Evolutionary conservation across 92 coral and sea anemone species (phyloP).

Genomic region (Actinostola sp.): DNA sequence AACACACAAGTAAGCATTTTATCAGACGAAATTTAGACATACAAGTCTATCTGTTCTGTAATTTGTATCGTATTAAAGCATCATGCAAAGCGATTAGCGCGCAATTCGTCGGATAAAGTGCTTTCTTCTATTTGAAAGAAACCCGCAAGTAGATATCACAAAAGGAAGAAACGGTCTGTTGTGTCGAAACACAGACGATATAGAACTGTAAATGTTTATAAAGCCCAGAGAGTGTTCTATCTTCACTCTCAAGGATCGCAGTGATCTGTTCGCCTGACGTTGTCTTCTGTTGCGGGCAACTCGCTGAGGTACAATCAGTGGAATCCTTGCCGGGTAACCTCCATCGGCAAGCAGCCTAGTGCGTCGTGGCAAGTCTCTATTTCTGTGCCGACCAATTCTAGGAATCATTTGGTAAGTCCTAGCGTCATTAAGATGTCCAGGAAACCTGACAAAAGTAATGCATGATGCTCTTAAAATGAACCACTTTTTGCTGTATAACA

Average conservation of each 20-base stretch:
- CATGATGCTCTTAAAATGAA: not conserved
- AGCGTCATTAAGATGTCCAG: constrained; percentile 44
- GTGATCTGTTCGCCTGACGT: not conserved
- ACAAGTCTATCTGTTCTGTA: too few relatives aligned
- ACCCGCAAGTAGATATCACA: not conserved
- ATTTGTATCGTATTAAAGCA: too few relatives aligned
- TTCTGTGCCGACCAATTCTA: constrained; percentile 26
- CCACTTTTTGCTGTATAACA: not conserved
- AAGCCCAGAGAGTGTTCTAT: not conserved
- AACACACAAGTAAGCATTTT: too few relatives aligned
- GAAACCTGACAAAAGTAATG: constrained; percentile 26
- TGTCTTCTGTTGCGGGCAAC: constrained; percentile 18
- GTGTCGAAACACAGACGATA: not conserved
- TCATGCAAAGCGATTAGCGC: too few relatives aligned
- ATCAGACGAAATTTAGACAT: too few relatives aligned
- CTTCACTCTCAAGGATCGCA: not conserved
- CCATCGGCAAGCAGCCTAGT: constrained; percentile 42
- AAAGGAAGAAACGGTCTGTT: not conserved
- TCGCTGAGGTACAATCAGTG: constrained; percentile 28
- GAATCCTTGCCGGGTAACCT: constrained; percentile 35
- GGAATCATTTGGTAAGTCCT: constrained; percentile 22
- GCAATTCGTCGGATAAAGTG: too few relatives aligned
- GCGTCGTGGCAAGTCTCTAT: constrained; percentile 20
- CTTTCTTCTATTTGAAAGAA: too few relatives aligned
- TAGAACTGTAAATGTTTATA: not conserved